phyloP scores from a whole-genome alignment of 2,797 vertebrate genomes.

The Garrulus glandarius region DNA sequence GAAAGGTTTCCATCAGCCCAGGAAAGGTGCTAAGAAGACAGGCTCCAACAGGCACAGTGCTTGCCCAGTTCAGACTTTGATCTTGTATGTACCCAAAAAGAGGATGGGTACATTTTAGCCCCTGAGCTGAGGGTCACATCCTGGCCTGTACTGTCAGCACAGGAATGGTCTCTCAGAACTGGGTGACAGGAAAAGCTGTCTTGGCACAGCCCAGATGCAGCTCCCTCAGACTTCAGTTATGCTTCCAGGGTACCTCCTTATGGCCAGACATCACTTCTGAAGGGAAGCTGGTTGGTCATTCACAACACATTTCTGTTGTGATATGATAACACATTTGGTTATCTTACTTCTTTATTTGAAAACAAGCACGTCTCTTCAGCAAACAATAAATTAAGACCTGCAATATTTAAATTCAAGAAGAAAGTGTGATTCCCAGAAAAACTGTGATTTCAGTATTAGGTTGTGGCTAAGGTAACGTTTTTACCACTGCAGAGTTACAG shows the following conservation, averaged over 20 bases:
- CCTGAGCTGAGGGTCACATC: not conserved
- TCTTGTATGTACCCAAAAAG: not conserved
- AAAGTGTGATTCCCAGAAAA: not conserved
- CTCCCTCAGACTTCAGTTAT: not conserved
- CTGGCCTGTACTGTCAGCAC: rapidly evolving
- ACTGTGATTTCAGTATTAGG: not conserved
- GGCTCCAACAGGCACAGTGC: not conserved
- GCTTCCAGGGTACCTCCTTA: not conserved
- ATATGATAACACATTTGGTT: not conserved
- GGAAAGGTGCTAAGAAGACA: not conserved
- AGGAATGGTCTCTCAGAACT: not conserved
- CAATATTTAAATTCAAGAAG: not conserved
- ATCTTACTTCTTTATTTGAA: not conserved
- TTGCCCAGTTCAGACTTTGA: not conserved
- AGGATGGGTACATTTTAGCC: rapidly evolving
- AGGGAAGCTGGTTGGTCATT: not conserved
- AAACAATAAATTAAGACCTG: not conserved
- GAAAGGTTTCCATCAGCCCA: not conserved
- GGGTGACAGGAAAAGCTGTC: not conserved
- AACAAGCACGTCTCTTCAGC: not conserved
- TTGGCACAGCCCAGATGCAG: not conserved
- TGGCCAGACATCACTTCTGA: not conserved
- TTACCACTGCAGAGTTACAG: not conserved
- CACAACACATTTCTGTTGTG: not conserved
- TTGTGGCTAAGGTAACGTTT: rapidly evolving